phyloP scores from a whole-genome alignment of 2,113 vertebrate species.

The Notothenia rossii region DNA sequence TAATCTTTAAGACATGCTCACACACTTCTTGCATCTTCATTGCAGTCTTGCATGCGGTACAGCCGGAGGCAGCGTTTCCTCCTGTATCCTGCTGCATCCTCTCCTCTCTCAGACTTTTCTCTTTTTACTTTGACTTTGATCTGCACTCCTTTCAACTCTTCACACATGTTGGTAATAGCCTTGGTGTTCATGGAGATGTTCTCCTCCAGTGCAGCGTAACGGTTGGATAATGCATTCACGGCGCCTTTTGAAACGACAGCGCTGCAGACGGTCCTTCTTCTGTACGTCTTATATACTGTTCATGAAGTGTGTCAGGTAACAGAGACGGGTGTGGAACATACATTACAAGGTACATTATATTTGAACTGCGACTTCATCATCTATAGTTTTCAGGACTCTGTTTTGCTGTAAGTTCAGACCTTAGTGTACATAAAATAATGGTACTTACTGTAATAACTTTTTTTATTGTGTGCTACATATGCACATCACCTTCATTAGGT shows the following conservation, averaged over 20 bases:
- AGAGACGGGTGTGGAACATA: slow-evolving; percentile 14
- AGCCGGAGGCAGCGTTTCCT: slow-evolving; percentile 42
- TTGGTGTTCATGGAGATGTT: slow-evolving; percentile 73
- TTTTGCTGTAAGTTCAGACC: neutral
- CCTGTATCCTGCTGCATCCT: slow-evolving; percentile 56
- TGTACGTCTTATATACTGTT: slow-evolving; percentile 32
- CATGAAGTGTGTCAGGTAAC: slow-evolving; percentile 39
- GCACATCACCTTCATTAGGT: too few species aligned
- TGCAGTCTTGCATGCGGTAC: slow-evolving; percentile 25
- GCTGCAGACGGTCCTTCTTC: slow-evolving; percentile 49
- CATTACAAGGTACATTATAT: slow-evolving; percentile 24
- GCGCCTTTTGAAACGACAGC: slow-evolving; percentile 62
- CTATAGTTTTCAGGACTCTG: neutral
- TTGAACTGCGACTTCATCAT: too few species aligned
- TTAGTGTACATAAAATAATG: too few species aligned
- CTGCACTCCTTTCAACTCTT: slow-evolving; percentile 69
- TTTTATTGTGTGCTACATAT: too few species aligned
- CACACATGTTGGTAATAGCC: slow-evolving; percentile 69
- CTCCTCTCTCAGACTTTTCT: slow-evolving; percentile 33
- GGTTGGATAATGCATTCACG: slow-evolving; percentile 68
- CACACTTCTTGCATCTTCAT: slow-evolving; percentile 20
- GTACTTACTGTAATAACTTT: too few species aligned
- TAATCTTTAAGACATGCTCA: slow-evolving; percentile 11
- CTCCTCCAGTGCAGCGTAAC: slow-evolving; percentile 50
- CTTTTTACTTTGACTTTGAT: slow-evolving; percentile 63